Base-by-base conservation (phyloP, 2,113 vertebrate species). In the Amazona guildingii region DNA sequence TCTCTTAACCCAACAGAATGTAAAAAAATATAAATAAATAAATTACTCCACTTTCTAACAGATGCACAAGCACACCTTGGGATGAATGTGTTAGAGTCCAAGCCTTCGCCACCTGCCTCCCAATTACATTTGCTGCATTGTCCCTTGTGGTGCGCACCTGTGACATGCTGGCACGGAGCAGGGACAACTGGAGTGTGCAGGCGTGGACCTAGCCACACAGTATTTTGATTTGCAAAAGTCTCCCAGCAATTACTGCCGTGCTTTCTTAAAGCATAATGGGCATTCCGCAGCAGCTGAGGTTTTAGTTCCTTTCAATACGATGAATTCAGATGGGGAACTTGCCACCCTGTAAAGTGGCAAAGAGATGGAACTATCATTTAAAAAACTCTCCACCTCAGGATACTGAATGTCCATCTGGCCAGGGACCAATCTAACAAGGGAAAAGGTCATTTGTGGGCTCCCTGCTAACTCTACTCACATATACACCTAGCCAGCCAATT, bases 121-220 rank as follows among this genome's bases (percentile, higher is more conserved):
- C 95, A 94, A 95, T 96, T 94, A 96, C 96, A 95, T 97, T 96
- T 97, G 93, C 95, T 93, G 94, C 91, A 73, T 69, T 72, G 90
- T 97, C 96, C 96, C 96, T 97, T 84, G 94, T 96, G 97, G 95
- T 63, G 89, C 76, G 95, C 97, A 96, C 97, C 96, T 96, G 96
- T 96, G 96, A 95, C 96, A 97, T 79, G 90, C 64, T 96, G 94
- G 97, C 96, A 96, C 78, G 0, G 83, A 95, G 83, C 1, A 0
- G 85, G 95, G 95, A 86, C 24, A 49, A 88, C 85, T 88, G 82
- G 94, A 92, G 92, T 28, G 75, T 85, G 76, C 95, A 85, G 90
- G 70, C 82, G 24, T 91, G 95, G 95, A 88, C 80, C 0, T 0
- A 94, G 88, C 88, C 76, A 54, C 96, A 84, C 7, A 2, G 31